Evolutionary conservation across 2,888 invertebrate species (phyloP).

Genomic region (Nemoura dubitans): DNA sequence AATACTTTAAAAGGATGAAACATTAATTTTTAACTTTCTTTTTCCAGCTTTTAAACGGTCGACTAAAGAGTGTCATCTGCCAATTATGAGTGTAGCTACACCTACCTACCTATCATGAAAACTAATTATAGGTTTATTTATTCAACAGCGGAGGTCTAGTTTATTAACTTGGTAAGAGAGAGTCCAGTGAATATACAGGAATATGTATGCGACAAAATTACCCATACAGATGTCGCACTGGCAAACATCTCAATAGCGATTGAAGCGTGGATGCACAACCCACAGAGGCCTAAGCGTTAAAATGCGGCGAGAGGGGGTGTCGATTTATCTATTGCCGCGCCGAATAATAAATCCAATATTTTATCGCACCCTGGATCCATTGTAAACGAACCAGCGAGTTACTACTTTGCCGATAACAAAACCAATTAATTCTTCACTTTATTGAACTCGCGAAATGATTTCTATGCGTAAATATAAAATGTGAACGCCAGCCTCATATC

Average conservation of each 20-base stretch:
- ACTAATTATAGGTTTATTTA: background rate
- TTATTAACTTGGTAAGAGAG: background rate
- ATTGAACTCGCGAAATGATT: conserved; percentile 22
- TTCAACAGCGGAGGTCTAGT: background rate
- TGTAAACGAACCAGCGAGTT: background rate
- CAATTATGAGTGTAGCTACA: background rate
- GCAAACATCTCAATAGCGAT: background rate
- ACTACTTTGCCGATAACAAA: conserved; percentile 22
- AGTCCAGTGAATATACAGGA: background rate
- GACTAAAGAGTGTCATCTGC: background rate
- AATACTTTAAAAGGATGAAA: background rate
- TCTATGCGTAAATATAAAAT: conserved; percentile 16
- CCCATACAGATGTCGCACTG: background rate
- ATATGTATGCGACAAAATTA: background rate
- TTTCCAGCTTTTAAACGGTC: background rate
- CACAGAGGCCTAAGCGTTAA: background rate
- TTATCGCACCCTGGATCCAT: conserved; percentile 17
- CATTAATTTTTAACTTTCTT: background rate
- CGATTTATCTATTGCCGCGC: conserved; percentile 8
- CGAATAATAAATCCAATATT: background rate
- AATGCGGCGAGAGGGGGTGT: conserved; percentile 13
- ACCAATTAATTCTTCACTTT: conserved; percentile 25
- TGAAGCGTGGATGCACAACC: background rate
- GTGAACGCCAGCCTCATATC: background rate
- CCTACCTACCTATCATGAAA: background rate